Base-by-base conservation (phyloP, 2,797 vertebrate genomes). In the Botia almorhae region DNA sequence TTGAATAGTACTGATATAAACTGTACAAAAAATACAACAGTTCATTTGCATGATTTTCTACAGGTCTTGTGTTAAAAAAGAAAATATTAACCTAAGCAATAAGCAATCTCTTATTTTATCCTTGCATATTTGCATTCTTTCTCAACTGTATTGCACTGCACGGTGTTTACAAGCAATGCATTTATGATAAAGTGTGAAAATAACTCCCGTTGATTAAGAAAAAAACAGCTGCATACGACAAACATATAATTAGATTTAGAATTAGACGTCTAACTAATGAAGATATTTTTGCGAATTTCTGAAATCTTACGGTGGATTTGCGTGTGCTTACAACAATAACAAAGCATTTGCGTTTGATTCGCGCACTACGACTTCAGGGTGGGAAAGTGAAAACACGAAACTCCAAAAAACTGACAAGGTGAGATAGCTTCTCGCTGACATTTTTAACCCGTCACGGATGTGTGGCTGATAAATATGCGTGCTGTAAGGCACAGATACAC, bases 371-470 rank as follows among this genome's bases (percentile, higher is more conserved):
- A 85, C 88, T 86, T 87, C 29, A 86, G 89, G 87, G 91, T 91
- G 90, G 92, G 94, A 94, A 94, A 91, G 91, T 92, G 92, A 91
- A 93, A 92, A 92, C 63, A 60, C 89, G 87, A 87, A 87, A 87
- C 86, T 86, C 87, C 85, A 85, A 75, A 5, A 87, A 84, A 82
- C 76, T 94, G 94, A 95, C 93, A 94, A 95, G 92, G 91, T 92
- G 94, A 95, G 92, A 94, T 84, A 23, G 50, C 83, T 87, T 86
- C 87, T 91, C 92, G 89, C 89, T 94, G 91, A 90, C 92, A 91
- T 92, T 87, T 92, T 86, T 86, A 87, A 85, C 88, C 85, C 87
- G 83, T 89, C 88, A 82, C 86, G 87, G 89, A 88, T 85, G 87
- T 87, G 87, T 86, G 81, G 71, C 87, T 91, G 90, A 91, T 92